Percentiles rank a stretch among this genome's conserved stretches.
phyloP scores from a whole-genome alignment of 2,888 invertebrate genomes.

The Cantharis rufa region DNA sequence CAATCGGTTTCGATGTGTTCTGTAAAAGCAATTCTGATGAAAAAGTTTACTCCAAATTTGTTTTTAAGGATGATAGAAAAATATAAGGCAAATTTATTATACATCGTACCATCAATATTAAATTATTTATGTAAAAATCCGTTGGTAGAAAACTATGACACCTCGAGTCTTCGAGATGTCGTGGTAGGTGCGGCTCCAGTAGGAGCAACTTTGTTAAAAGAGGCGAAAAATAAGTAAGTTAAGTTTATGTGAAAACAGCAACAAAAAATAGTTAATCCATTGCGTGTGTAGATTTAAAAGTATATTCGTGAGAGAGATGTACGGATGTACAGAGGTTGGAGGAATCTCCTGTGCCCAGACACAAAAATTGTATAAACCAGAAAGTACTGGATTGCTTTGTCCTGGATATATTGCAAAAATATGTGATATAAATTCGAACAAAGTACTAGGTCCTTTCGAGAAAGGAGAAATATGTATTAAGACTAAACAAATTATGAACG shows the following conservation, averaged over 20 bases:
- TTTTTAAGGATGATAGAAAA: conserved; percentile 62
- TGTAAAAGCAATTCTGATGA: conserved; percentile 58
- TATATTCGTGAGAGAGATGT: background rate
- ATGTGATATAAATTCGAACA: conserved; percentile 62
- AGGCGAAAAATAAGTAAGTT: background rate
- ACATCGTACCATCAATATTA: conserved; percentile 56
- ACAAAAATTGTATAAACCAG: background rate
- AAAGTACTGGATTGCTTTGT: conserved; percentile 62
- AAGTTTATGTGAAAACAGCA: background rate
- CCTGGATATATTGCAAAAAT: conserved; percentile 64
- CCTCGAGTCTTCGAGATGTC: conserved; percentile 67
- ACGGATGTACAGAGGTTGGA: conserved; percentile 9
- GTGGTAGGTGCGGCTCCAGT: background rate
- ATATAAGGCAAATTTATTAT: conserved; percentile 39
- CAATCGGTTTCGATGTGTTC: background rate
- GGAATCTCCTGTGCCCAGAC: background rate
- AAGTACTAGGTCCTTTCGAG: conserved; percentile 62
- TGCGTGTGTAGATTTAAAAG: background rate
- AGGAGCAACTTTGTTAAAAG: background rate
- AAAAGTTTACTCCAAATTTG: conserved; percentile 69
- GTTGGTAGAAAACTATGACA: conserved; percentile 70
- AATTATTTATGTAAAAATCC: conserved; percentile 80
- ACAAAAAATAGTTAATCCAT: background rate
- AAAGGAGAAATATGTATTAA: conserved; percentile 83
- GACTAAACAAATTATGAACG: conserved; percentile 66